phyloP scores from a whole-genome alignment of 2,888 invertebrate species.

The Camponotus fellah region DNA sequence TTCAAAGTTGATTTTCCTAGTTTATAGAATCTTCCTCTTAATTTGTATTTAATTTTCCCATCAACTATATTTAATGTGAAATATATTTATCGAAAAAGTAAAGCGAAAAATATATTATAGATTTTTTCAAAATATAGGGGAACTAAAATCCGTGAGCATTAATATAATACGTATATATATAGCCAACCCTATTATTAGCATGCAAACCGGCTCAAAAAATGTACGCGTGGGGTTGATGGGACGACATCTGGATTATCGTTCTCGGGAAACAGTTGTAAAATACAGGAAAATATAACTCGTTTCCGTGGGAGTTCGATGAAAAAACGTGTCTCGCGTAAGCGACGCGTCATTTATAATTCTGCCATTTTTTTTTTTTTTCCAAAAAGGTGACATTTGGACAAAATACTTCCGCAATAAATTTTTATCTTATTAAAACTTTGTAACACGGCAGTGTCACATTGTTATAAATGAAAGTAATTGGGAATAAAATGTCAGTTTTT shows the following conservation, averaged over 20 bases:
- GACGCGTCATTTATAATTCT: slow-evolving; percentile 61
- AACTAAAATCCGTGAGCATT: slow-evolving; percentile 8
- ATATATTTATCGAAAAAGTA: slow-evolving; percentile 3
- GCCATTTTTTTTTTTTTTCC: slow-evolving; percentile 64
- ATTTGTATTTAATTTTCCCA: not conserved
- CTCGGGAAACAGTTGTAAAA: slow-evolving; percentile 65
- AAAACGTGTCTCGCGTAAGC: slow-evolving; percentile 65
- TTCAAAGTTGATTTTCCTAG: slow-evolving; percentile 22
- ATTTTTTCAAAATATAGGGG: not conserved
- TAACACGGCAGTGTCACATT: not conserved
- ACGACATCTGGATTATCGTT: slow-evolving; percentile 71
- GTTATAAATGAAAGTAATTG: not conserved
- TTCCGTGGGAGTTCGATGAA: slow-evolving; percentile 72
- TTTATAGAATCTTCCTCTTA: slow-evolving; percentile 37
- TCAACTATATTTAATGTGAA: not conserved
- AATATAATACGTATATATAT: slow-evolving; percentile 16
- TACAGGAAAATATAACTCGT: slow-evolving; percentile 71
- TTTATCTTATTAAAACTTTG: slow-evolving; percentile 36
- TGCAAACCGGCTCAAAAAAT: slow-evolving; percentile 56
- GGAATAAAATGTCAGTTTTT: not conserved
- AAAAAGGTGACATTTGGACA: slow-evolving; percentile 35
- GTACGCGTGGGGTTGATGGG: slow-evolving; percentile 68
- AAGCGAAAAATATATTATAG: not conserved
- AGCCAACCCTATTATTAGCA: slow-evolving; percentile 51
- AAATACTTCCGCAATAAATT: slow-evolving; percentile 52